A percentile compares a stretch with the other conserved stretches of the same genome.
phyloP scores from a whole-genome alignment of 2,888 invertebrate species.

The Brachycybe producta region DNA sequence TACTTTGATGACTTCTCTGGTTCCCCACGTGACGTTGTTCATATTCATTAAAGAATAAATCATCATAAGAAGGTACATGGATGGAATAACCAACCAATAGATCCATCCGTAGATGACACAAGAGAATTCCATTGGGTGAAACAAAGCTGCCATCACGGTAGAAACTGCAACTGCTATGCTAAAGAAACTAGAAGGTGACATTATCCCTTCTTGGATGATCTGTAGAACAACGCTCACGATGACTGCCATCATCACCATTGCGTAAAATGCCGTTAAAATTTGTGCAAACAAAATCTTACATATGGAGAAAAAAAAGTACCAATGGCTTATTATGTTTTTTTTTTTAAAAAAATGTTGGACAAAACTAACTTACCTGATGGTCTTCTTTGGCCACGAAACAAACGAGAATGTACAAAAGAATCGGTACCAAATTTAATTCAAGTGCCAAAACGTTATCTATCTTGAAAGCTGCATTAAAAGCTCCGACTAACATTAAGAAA shows the following conservation, averaged over 20 bases:
- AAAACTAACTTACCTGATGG: too few species aligned
- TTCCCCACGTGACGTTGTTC: constrained; percentile 90
- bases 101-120: constrained; percentile 62
- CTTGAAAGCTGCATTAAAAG: constrained; percentile 59
- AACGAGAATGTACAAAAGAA: not conserved
- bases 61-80: constrained; percentile 84
- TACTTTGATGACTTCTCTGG: constrained; percentile 74
- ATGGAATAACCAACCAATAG: constrained; percentile 83
- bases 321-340: not conserved
- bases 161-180: constrained; percentile 58
- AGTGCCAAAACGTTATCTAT: constrained; percentile 7
- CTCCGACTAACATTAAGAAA: constrained; percentile 68
- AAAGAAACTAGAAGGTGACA: constrained; percentile 63
- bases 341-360: too few species aligned
- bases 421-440: constrained; percentile 5
- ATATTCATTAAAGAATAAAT: constrained; percentile 86
- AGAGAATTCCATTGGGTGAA: constrained; percentile 66
- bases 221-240: constrained; percentile 26
- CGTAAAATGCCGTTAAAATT: constrained; percentile 25
- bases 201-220: constrained; percentile 26
- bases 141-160: constrained; percentile 40
- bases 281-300: constrained; percentile 10
- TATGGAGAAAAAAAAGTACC: not conserved
- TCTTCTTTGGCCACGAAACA: not conserved
- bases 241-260: constrained; percentile 35